Evolutionary conservation across 2,888 invertebrate genomes (phyloP), one percentile per base, ranked within the genome.

Genomic region (Drosophila neutralis): DNA sequence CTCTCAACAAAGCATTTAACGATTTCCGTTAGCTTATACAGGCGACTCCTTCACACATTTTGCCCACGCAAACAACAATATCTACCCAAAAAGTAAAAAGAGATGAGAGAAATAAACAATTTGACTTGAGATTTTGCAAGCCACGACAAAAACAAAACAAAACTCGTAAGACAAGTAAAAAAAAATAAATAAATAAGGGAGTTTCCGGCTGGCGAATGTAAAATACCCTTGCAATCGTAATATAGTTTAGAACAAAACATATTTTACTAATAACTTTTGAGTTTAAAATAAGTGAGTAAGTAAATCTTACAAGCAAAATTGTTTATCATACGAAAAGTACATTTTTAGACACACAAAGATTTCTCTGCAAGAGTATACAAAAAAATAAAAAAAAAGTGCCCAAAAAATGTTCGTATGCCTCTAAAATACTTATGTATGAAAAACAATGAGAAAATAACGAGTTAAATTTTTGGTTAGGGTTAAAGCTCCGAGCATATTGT

Each of bases 21-120:
- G 87, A 87, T 90, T 87, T 90, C 90, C 89, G 87, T 75, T 73
- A 74, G 64, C 62, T 65, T 62, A 60, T 40, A 54, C 57, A 78
- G 64, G 53, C 35, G 52, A 69, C 81, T 81, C 78, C 79, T 82
- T 74, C 82, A 64, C 79, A 69, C 66, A 72, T 57, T 42, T 69
- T 76, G 70, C 80, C 80, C 80, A 80, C 80, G 80, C 76, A 54
- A 67, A 60, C 76, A 60, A 54, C 61, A 78, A 70, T 62, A 31
- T 49, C 56, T 53, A 56, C 33, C 66, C 40, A 61, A 42, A 57
- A 64, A 31, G 49, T 33, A 48, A 51, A 48, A 52, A 58, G n/a
- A 73, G n/a, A 73, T 40, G 33, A 57, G 33, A 57, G 51, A 65
- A 56, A 80, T 61, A 77, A 72, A 51, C 62, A 51, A 48, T 53